A percentile compares a stretch with the other conserved stretches of the same genome.
Evolutionary conservation across 2,888 invertebrate species (phyloP).

Genomic region (Perizoma affinitatum): DNA sequence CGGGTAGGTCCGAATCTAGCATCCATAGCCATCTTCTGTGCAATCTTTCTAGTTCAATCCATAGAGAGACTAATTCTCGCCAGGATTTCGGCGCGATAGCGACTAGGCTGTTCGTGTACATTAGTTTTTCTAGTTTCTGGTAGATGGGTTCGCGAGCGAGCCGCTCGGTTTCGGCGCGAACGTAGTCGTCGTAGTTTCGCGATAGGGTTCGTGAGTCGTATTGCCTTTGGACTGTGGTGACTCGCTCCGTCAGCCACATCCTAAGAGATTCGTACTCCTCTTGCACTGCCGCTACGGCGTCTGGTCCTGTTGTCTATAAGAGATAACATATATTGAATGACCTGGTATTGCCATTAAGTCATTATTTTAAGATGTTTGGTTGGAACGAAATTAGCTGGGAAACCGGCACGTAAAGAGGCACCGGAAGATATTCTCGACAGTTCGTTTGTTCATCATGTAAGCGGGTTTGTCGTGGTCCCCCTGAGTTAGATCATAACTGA

Average conservation of each 20-base stretch:
- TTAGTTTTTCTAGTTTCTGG: conserved; percentile 90
- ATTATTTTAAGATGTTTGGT: too few relatives aligned
- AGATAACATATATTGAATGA: background rate
- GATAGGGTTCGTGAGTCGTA: conserved; percentile 90
- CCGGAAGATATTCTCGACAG: too few relatives aligned
- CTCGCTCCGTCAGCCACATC: conserved; percentile 92
- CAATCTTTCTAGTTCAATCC: conserved; percentile 91
- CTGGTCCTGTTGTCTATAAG: conserved; percentile 86
- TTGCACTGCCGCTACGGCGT: conserved; percentile 90
- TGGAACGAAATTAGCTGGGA: too few relatives aligned
- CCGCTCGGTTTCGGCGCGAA: conserved; percentile 90
- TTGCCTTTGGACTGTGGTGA: conserved; percentile 89
- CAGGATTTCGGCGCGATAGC: conserved; percentile 94
- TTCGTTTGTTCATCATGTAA: too few relatives aligned
- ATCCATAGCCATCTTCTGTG: conserved; percentile 95
- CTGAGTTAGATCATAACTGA: too few relatives aligned
- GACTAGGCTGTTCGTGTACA: conserved; percentile 91
- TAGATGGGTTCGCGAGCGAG: conserved; percentile 89
- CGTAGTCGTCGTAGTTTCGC: conserved; percentile 91
- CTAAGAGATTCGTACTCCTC: conserved; percentile 91
- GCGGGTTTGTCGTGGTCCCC: too few relatives aligned
- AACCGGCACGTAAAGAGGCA: too few relatives aligned
- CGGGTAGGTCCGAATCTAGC: conserved; percentile 93
- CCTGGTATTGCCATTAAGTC: too few relatives aligned
- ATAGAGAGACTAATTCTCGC: conserved; percentile 91